Evolutionary conservation across 2,113 vertebrate genomes (phyloP), one percentile per base, ranked within the genome.

Genomic region (Procapra przewalskii): DNA sequence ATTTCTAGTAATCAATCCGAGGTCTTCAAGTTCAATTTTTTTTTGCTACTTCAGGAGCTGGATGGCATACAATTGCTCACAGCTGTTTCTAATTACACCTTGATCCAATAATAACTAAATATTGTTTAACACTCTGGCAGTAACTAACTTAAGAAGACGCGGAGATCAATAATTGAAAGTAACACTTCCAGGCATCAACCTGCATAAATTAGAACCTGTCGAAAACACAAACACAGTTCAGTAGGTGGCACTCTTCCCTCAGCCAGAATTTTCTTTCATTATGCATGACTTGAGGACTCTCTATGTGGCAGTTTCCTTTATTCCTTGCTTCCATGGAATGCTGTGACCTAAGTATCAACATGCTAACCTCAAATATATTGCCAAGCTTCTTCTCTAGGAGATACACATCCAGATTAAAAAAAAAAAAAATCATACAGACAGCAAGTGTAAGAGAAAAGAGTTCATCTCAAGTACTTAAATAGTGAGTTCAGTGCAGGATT

Each of bases 201-300:
- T 84, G 83, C 50, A 43, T 43, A 25, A 80, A 89, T 77, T 36
- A 86, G 79, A 93, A 89, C 50, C 86, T 48, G 33, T 11, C 19
- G 64, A 91, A 93, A 89, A 45, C 96, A 57, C 48, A 52, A 85
- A 80, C 17, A 55, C 17, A 17, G 27, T 91, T 97, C 98, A 98
- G 98, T 88, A 98, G 98, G 96, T 98, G 98, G 98, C 96, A 96
- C 96, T 97, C 33, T 98, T 97, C 93, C 67, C 98, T 80, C 91
- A 96, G 92, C 27, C 82, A 94, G 93, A 27, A 45, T 27, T 40
- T 21, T 52, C 10, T n/a, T 29, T 40, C 36, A 6, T 40, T 10
- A 48, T 6, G 3, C 17, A 2, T 2, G 27, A 27, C 21, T 25
- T 15, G 48, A 19, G n/a, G 7, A 19, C 33, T 82, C 31, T 40